Percentiles rank a stretch among this genome's conserved stretches.
phyloP scores from a whole-genome alignment of 1,140 invertebrate species.

The Ganaspis sp. region DNA sequence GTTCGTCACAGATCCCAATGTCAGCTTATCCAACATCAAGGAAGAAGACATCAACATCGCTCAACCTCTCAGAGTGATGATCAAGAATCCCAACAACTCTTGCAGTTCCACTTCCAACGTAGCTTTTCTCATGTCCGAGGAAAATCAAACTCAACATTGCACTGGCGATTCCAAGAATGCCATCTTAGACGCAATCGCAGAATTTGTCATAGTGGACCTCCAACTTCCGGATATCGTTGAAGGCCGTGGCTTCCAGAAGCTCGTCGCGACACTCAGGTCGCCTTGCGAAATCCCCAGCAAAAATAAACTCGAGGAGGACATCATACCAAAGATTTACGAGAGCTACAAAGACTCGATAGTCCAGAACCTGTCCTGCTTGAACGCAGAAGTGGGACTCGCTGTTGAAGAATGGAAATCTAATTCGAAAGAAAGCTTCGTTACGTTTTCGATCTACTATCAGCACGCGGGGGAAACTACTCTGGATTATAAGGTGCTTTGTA shows the following conservation, averaged over 20 bases:
- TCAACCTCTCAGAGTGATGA: slow-evolving; percentile 69
- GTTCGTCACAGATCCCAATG: slow-evolving; percentile 72
- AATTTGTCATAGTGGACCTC: slow-evolving; percentile 75
- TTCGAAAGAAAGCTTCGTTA: slow-evolving; percentile 60
- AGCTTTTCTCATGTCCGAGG: slow-evolving; percentile 63
- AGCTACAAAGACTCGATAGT: slow-evolving; percentile 70
- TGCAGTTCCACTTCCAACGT: slow-evolving; percentile 56
- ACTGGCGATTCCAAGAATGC: slow-evolving; percentile 56
- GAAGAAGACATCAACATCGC: slow-evolving; percentile 68
- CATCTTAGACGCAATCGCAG: slow-evolving; percentile 73
- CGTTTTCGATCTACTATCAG: slow-evolving; percentile 52
- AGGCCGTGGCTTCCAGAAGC: slow-evolving; percentile 75
- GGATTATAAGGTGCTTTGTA: slow-evolving; percentile 70
- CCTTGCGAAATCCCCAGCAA: slow-evolving; percentile 78
- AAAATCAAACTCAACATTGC: slow-evolving; percentile 52
- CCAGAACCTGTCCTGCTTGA: slow-evolving; percentile 61
- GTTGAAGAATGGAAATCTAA: slow-evolving; percentile 77
- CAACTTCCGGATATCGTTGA: slow-evolving; percentile 76
- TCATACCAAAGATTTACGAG: slow-evolving; percentile 76
- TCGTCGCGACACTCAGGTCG: slow-evolving; percentile 75
- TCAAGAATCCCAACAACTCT: slow-evolving; percentile 59
- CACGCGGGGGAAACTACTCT: slow-evolving; percentile 64
- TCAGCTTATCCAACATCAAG: slow-evolving; percentile 64
- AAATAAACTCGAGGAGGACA: slow-evolving; percentile 75
- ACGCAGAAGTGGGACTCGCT: slow-evolving; percentile 70